Evolutionary conservation across 2,888 invertebrate species (phyloP).

Genomic region (Acanthosepion pharaonis): DNA sequence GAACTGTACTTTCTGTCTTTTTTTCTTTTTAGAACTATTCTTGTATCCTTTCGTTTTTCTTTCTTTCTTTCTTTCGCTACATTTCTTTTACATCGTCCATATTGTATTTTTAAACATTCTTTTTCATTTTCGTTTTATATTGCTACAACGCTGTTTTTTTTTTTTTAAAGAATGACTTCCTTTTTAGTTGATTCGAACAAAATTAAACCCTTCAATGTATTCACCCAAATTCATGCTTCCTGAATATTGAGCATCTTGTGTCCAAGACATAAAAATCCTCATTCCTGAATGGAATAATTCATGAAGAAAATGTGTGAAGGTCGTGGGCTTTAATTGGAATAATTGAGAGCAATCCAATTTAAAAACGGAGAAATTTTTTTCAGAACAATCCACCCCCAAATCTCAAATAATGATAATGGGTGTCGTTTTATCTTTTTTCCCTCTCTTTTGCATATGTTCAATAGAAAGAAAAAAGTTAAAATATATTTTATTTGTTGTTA

Average conservation of each 20-base stretch:
- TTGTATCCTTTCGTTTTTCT: neutral
- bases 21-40: neutral
- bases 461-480: neutral
- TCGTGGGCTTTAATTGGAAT: neutral
- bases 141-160: neutral
- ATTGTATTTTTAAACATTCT: neutral
- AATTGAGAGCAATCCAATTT: neutral
- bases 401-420: neutral
- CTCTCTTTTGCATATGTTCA: neutral
- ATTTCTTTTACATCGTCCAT: no score
- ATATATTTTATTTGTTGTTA: no score
- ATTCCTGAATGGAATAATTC: neutral
- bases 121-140: neutral
- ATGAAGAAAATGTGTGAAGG: constrained; percentile 33
- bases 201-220: neutral
- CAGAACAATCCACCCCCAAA: neutral
- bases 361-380: neutral
- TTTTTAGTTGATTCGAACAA: neutral
- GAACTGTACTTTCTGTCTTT: neutral
- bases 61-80: neutral
- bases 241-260: neutral
- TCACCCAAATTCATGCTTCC: neutral
- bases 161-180: neutral
- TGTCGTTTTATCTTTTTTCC: neutral
- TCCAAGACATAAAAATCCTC: constrained; percentile 15